phyloP scores from a whole-genome alignment of 2,113 vertebrate species.

The Malurus alboscapulatus region DNA sequence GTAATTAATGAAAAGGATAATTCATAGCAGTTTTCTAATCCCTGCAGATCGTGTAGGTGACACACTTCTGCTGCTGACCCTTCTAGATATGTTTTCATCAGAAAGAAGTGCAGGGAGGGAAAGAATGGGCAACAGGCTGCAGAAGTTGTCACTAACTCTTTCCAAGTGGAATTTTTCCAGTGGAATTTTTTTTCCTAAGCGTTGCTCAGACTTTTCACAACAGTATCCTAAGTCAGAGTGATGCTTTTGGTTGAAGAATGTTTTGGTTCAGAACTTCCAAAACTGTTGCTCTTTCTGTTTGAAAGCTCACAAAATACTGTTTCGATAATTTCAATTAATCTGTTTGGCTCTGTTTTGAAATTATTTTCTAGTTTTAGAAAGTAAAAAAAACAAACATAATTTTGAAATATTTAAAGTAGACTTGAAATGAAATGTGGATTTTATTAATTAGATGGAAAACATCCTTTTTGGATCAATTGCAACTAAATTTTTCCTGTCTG shows the following conservation, averaged over 20 bases:
- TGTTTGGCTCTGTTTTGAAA: background rate
- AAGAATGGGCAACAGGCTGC: background rate
- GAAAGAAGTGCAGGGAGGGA: background rate
- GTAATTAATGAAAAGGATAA: conserved; percentile 59
- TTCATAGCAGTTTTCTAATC: conserved; percentile 29
- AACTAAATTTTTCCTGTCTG: background rate
- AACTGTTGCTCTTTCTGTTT: background rate
- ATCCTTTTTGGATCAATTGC: background rate
- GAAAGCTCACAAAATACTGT: background rate
- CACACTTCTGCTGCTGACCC: conserved; percentile 3
- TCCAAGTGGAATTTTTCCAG: background rate
- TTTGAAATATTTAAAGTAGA: background rate
- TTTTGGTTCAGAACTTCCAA: background rate
- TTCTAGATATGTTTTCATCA: background rate
- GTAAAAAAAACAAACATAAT: background rate
- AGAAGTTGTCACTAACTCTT: background rate
- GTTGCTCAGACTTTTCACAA: background rate
- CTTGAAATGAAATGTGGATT: background rate
- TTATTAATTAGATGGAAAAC: background rate
- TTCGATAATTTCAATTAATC: background rate
- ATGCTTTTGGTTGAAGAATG: background rate
- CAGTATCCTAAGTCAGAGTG: background rate
- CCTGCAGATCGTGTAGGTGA: background rate
- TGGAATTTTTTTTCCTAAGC: background rate
- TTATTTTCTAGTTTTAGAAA: background rate